Conservation (phyloP, 1,140 invertebrate genomes). For the Hermatobates lingyangjiaoensis region DNA sequence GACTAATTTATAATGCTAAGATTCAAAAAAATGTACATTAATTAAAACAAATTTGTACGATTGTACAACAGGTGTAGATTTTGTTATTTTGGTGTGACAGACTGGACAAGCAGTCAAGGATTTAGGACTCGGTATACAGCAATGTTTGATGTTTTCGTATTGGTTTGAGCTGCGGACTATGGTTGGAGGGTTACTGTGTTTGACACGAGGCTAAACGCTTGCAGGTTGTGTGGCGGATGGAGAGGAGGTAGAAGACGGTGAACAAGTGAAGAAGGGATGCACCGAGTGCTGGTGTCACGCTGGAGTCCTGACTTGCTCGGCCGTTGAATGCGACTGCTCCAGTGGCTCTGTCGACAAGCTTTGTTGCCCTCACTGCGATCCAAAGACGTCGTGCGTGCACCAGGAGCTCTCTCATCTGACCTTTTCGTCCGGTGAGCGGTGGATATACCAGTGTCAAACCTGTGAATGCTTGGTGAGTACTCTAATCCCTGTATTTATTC, state of each 20-base stretch:
- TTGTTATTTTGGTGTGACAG: too few relatives aligned
- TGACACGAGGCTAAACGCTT: too few relatives aligned
- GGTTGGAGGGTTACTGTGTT: too few relatives aligned
- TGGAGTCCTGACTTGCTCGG: conserved; percentile 41
- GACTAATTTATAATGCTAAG: too few relatives aligned
- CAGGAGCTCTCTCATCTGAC: conserved; percentile 54
- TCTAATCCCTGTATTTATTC: not conserved
- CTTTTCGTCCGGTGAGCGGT: conserved; percentile 59
- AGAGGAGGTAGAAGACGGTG: conserved; percentile 33
- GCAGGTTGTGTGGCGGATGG: conserved; percentile 41
- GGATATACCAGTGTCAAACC: conserved; percentile 77
- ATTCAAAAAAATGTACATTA: too few relatives aligned
- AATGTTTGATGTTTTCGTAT: too few relatives aligned
- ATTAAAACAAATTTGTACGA: too few relatives aligned
- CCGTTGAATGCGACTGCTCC: conserved; percentile 38
- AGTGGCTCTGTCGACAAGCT: not conserved
- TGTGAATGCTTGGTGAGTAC: conserved; percentile 65
- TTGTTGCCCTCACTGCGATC: conserved; percentile 63
- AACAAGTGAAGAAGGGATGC: conserved; percentile 32
- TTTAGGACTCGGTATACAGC: too few relatives aligned
- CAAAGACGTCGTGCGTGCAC: conserved; percentile 45
- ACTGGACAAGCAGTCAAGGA: too few relatives aligned
- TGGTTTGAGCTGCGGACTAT: too few relatives aligned
- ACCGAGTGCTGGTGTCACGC: conserved; percentile 35
- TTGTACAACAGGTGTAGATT: too few relatives aligned